phyloP scores from a whole-genome alignment of 2,113 vertebrate species.

The Setophaga kirtlandii region DNA sequence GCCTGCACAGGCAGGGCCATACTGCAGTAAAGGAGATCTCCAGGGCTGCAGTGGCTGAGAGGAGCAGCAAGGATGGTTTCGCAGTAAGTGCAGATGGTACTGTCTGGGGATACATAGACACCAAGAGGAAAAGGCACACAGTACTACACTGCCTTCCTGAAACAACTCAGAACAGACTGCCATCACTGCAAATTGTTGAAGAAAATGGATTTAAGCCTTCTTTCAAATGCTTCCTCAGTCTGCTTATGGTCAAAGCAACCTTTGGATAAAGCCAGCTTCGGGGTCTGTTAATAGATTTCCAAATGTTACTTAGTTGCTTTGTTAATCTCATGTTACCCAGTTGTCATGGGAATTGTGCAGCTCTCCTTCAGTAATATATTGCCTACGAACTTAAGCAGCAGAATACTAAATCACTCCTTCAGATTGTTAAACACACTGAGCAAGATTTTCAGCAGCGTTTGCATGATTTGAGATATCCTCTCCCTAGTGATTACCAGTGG shows the following conservation, averaged over 20 bases:
- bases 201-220: neutral
- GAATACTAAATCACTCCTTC: neutral
- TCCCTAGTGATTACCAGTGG: neutral
- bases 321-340: neutral
- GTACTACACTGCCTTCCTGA: neutral
- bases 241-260: neutral
- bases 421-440: neutral
- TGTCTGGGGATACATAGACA: neutral
- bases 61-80: neutral
- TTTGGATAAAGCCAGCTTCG: neutral
- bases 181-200: neutral
- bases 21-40: neutral
- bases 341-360: neutral
- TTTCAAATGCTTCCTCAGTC: neutral
- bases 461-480: neutral
- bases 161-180: neutral
- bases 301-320: neutral
- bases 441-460: neutral
- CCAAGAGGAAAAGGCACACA: neutral
- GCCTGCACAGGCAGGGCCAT: neutral
- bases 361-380: neutral
- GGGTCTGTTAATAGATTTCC: neutral
- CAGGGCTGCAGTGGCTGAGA: neutral
- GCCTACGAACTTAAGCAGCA: neutral
- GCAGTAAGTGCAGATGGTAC: neutral